Evolutionary conservation across 2,797 vertebrate genomes (phyloP), one percentile per base, ranked within the genome.

Genomic region (Thripadectes ignobilis): DNA sequence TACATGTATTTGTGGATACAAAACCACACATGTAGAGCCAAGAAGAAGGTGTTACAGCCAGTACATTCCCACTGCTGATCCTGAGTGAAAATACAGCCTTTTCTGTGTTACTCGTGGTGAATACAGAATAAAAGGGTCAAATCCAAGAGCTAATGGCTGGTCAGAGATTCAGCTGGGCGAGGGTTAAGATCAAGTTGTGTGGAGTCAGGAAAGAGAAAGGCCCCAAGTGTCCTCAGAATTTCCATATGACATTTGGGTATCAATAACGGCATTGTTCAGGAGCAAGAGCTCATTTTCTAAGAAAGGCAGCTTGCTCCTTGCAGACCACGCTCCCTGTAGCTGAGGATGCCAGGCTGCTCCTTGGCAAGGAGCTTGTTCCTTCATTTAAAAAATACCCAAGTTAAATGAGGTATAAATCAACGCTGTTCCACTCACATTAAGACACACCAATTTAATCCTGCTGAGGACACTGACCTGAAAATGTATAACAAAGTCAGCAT

Each of bases 201-300:
- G 46, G 95, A 97, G 95, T 95, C 94, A 97, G 96, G 80, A 82
- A 93, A 95, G 80, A 97, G 95, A 98, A 98, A 98, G 97, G 94
- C 94, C 85, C 95, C 91, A 80, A 98, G 96, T 97, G 97, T 97
- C 97, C 93, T 97, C 95, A 65, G 80, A 97, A 97, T 98, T 97
- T 96, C 96, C 95, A 97, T 95, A 79, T 89, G 97, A 98, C 97
- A 98, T 98, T 98, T 98, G 68, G 62, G 88, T 66, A 96, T 98
- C 97, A 98, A 98, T 97, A 89, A 97, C 3, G 0, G 86, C 91
- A 97, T 98, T 98, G 98, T 98, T 96, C 14, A 0, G 57, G 39
- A 88, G 88, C 10, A 54, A 79, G 89, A 73, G 96, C 88, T 97
- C 90, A 10, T 96, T 94, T 96, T 95, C 79, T 83, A 69, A 91